Base-by-base conservation (phyloP, 1,140 invertebrate species). In the Lepidostoma basale region DNA sequence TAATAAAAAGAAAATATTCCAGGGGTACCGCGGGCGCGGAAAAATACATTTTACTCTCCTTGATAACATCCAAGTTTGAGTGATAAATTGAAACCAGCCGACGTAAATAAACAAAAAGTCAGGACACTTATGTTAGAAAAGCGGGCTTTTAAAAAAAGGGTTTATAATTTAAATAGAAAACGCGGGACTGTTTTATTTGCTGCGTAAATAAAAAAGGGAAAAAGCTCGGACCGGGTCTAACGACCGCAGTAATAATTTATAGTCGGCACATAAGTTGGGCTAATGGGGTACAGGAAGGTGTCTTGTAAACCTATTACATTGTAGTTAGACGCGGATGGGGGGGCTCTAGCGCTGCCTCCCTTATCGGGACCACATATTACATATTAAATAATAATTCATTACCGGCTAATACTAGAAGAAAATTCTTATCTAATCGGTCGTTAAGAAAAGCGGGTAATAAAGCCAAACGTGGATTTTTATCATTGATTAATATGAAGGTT, bases 261-360 rank as follows among this genome's bases (percentile, higher is more conserved):
- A 58, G 54, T 23, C 30, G 30, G 28, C 28, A 58, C 54, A 64
- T 49, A 70, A 62, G 62, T 70, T 70, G 33, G 60, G 63, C 68
- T 70, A 70, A 70, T 70, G 68, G 68, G 40, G 62, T 64, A 70
- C 68, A 59, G 16, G 62, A 70, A 70, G 68, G 68, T 70, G 62
- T 65, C 68, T 70, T 70, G 68, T 66, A 70, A 62, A 66, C 68
- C 68, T 64, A 66, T 70, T 66, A 70, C 39, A 59, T 63, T 56
- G 39, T 26, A 47, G 44, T 58, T 52, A 58, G 30, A 16, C 28
- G 30, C 0, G 25, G 14, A 8, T 20, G 49, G 36, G 9, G 59
- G 30, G 18, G 62, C 39, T n/a, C n/a, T n/a, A n/a, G n/a, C 33
- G 47, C 18, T 54, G 62, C 36, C 60, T 22, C 49, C 33, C 52